These are phyloP conservation scores for Limnephilus auricula DNA, from an alignment of 2,888 invertebrate species.

Conservation along the genomic window DNA sequence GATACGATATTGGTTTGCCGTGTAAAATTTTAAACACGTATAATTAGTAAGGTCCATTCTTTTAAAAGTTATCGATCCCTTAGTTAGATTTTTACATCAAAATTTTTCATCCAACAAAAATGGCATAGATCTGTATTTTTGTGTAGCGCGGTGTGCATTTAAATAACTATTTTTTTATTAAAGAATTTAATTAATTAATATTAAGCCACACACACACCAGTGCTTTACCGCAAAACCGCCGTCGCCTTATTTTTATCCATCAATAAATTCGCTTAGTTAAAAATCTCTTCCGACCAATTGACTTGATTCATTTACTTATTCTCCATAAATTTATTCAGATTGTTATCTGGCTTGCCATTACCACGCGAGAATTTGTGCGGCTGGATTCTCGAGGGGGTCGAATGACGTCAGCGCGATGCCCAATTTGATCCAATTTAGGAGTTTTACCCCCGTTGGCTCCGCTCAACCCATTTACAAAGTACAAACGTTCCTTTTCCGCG, in stretches of 20 bases:
- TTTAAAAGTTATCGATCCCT: too few species aligned
- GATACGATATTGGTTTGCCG: too few species aligned
- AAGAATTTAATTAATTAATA: not conserved
- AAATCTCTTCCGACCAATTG: conserved; percentile 16
- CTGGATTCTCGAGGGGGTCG: not conserved
- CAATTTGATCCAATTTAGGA: conserved; percentile 43
- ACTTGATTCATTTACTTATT: conserved; percentile 6
- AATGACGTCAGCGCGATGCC: conserved; percentile 27
- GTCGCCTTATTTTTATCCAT: not conserved
- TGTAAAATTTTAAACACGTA: too few species aligned
- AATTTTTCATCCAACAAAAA: too few species aligned
- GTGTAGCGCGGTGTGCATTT: too few species aligned
- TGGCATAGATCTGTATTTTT: too few species aligned
- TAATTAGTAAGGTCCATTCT: too few species aligned
- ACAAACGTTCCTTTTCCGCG: not conserved
- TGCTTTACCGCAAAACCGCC: not conserved
- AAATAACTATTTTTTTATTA: too few species aligned
- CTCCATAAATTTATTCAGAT: conserved; percentile 24
- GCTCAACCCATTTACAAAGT: not conserved
- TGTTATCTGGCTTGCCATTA: not conserved
- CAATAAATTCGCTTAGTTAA: not conserved
- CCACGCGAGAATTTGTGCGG: not conserved
- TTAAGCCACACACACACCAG: not conserved
- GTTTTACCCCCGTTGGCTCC: not conserved
- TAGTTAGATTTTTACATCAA: too few species aligned